These are phyloP conservation scores for Globodera ellingtonae DNA, from an alignment of 1,140 invertebrate species.

Conservation along the genomic window DNA sequence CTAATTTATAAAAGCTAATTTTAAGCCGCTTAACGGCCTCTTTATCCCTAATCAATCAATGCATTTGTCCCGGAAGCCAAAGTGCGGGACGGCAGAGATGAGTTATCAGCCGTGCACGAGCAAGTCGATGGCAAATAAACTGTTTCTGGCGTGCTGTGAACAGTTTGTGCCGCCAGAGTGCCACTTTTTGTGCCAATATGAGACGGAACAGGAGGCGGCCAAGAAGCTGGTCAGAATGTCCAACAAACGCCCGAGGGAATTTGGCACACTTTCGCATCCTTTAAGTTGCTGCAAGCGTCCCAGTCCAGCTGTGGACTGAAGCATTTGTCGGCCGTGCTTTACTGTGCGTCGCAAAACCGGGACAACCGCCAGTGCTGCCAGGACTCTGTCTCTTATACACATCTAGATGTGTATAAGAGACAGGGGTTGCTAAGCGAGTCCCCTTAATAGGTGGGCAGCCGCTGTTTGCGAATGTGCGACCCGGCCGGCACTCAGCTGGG, in stretches of 20 bases:
- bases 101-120: slow-evolving; percentile 45
- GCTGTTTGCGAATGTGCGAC: slow-evolving; percentile 53
- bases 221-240: slow-evolving; percentile 48
- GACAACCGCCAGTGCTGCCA: slow-evolving; percentile 55
- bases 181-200: slow-evolving; percentile 52
- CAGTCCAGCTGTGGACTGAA: slow-evolving; percentile 53
- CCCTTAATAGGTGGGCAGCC: slow-evolving; percentile 5
- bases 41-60: no score
- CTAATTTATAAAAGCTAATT: not conserved
- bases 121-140: slow-evolving; percentile 38
- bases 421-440: slow-evolving; percentile 49
- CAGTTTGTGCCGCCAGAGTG: slow-evolving; percentile 50
- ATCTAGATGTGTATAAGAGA: no score
- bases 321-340: slow-evolving; percentile 50
- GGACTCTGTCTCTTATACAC: no score
- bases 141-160: slow-evolving; percentile 35
- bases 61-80: slow-evolving; percentile 13
- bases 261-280: not conserved
- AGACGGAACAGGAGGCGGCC: slow-evolving; percentile 52
- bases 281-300: slow-evolving; percentile 46
- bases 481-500: slow-evolving; percentile 47
- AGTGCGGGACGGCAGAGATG: slow-evolving; percentile 35
- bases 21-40: no score
- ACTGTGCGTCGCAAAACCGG: slow-evolving; percentile 55
- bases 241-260: not conserved